Evolutionary conservation across 2,888 invertebrate genomes (phyloP).

Genomic region (Ditylenchus weischeri): DNA sequence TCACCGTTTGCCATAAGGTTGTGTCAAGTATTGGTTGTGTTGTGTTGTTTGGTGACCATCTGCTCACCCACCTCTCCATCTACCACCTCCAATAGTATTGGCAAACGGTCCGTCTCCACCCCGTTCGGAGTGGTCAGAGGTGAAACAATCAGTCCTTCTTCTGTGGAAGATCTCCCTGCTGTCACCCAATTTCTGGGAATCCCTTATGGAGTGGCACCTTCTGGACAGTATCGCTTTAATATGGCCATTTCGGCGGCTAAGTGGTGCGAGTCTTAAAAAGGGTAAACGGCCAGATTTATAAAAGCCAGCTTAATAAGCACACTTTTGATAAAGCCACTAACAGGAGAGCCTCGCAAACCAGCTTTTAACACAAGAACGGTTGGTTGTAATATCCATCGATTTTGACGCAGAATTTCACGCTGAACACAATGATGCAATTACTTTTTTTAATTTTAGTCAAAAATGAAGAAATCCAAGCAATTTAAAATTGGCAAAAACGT

Average conservation of each 20-base stretch:
- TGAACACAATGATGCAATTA: too few relatives aligned
- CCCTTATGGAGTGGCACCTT: conserved; percentile 56
- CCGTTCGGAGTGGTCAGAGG: conserved; percentile 39
- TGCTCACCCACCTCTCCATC: background rate
- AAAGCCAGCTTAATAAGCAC: too few relatives aligned
- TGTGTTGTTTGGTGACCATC: background rate
- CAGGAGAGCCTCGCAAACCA: too few relatives aligned
- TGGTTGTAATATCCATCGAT: too few relatives aligned
- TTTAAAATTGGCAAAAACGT: too few relatives aligned
- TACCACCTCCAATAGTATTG: background rate
- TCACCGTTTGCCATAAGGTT: background rate
- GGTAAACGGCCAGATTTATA: too few relatives aligned
- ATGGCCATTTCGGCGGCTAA: conserved; percentile 58
- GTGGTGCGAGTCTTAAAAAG: conserved; percentile 28
- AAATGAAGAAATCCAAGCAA: too few relatives aligned
- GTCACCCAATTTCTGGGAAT: conserved; percentile 56
- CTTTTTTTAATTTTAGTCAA: too few relatives aligned
- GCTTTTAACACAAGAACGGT: too few relatives aligned
- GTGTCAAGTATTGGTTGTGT: background rate
- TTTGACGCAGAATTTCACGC: too few relatives aligned
- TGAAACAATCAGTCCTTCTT: conserved; percentile 26
- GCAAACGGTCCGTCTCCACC: conserved; percentile 33
- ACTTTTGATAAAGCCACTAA: too few relatives aligned
- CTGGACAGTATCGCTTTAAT: conserved; percentile 56
- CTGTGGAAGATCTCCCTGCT: conserved; percentile 48